Evolutionary conservation across 2,113 vertebrate genomes (phyloP).

Genomic region (Bettongia penicillata): DNA sequence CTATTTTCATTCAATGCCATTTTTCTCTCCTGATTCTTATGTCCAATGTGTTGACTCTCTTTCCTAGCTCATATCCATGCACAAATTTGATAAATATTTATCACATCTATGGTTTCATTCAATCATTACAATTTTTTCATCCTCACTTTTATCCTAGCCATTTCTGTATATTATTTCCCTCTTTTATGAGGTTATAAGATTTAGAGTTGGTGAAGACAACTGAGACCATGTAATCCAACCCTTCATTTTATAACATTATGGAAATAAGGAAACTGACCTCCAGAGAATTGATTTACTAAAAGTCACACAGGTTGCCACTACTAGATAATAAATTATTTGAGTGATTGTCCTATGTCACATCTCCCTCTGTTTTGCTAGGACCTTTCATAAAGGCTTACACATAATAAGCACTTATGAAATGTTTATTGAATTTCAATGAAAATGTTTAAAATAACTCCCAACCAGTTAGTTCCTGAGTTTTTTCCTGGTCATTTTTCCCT

Average conservation of each 20-base stretch:
- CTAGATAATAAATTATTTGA: not conserved
- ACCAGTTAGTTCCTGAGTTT: not conserved
- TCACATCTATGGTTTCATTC: no score
- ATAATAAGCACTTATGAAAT: not conserved
- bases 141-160: no score
- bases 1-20: not conserved
- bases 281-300: not conserved
- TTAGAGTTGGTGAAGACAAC: no score
- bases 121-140: no score
- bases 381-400: not conserved
- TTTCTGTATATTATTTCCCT: no score
- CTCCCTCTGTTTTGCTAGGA: not conserved
- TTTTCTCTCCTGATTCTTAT: no score
- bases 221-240: not conserved
- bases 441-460: not conserved
- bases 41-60: no score
- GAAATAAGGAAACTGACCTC: not conserved
- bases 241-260: not conserved
- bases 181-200: no score
- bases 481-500: not conserved
- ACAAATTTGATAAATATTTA: no score
- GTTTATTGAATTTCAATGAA: not conserved
- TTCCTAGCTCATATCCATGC: no score
- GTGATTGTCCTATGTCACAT: not conserved
- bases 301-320: not conserved